These are phyloP conservation scores for Hetaerina titia DNA, from an alignment of 2,888 invertebrate genomes.

Conservation along the genomic window DNA sequence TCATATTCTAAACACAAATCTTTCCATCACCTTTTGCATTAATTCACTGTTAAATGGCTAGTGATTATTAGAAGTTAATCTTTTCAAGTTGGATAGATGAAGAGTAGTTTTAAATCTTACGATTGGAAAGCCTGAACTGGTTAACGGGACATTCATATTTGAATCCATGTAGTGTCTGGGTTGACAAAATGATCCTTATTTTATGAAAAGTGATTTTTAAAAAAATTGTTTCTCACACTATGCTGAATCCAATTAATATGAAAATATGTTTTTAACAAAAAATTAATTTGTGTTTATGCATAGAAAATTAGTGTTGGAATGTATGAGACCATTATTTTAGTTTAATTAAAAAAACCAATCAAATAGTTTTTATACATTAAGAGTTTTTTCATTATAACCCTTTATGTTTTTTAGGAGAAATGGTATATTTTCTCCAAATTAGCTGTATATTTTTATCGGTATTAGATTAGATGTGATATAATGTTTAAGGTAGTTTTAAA, in stretches of 20 bases:
- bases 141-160: neutral
- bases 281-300: neutral
- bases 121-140: neutral
- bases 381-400: neutral
- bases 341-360: slow-evolving; percentile 6
- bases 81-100: neutral
- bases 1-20: slow-evolving; percentile 13
- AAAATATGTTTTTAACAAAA: neutral
- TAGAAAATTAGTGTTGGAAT: neutral
- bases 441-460: too few relatives aligned
- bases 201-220: neutral
- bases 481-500: too few relatives aligned
- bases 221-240: neutral
- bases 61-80: neutral
- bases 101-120: slow-evolving; percentile 6
- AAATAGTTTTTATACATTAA: neutral
- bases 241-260: neutral
- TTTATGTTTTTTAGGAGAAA: neutral
- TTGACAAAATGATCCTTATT: neutral
- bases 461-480: too few relatives aligned
- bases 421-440: too few relatives aligned
- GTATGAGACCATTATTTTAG: slow-evolving; percentile 9
- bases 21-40: neutral
- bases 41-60: slow-evolving; percentile 12
- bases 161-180: neutral